Conservation (phyloP, 2,113 vertebrate species). For the Macaca nemestrina region DNA sequence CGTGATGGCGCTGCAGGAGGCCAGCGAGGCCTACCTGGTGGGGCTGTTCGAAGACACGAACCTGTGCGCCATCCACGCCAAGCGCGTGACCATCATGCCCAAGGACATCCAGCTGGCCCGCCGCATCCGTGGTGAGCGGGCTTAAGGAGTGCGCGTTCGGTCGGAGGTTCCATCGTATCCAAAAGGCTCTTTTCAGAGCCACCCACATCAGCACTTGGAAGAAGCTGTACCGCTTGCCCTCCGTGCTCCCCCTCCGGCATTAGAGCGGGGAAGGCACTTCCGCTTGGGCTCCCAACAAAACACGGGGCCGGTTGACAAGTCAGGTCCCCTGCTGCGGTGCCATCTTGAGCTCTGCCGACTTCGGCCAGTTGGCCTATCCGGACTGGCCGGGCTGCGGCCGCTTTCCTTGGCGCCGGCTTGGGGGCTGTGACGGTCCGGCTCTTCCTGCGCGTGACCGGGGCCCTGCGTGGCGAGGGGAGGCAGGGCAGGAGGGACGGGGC, state of each 20-base stretch:
- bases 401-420: not conserved
- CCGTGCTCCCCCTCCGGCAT: accelerated
- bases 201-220: accelerated
- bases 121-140: conserved; percentile 75
- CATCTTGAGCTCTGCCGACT: not conserved
- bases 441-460: no score
- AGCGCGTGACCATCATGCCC: conserved; percentile 79
- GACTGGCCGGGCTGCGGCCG: not conserved
- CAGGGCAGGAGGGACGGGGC: no score
- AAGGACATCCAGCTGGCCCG: conserved; percentile 83
- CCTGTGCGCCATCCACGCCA: conserved; percentile 77
- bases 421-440: not conserved
- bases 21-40: conserved; percentile 80
- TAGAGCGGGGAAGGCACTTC: no score
- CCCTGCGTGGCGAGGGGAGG: no score
- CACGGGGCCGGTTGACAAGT: no score
- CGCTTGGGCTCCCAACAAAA: no score
- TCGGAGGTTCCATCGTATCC: not conserved
- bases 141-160: accelerated
- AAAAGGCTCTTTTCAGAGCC: conserved; percentile 83
- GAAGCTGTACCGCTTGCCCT: not conserved
- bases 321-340: not conserved
- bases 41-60: conserved; percentile 82
- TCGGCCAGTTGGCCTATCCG: not conserved
- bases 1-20: conserved; percentile 82